These are phyloP conservation scores for Andrena chrysosceles DNA, from an alignment of 2,888 invertebrate species.

Conservation along the genomic window DNA sequence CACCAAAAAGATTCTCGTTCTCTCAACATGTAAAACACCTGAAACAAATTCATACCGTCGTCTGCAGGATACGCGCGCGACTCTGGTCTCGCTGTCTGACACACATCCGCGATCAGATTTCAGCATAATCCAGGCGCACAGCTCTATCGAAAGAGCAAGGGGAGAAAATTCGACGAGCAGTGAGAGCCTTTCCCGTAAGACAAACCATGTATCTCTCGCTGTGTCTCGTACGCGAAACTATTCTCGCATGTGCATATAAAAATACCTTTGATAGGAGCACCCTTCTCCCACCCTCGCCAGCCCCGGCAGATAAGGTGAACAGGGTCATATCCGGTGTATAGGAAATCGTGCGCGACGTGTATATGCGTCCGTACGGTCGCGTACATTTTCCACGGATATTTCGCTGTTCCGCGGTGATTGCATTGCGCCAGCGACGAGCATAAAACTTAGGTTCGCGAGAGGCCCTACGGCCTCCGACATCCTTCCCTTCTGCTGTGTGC, in stretches of 20 bases:
- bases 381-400: slow-evolving; percentile 64
- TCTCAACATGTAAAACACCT: background rate
- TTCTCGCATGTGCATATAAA: slow-evolving; percentile 46
- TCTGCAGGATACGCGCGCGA: background rate
- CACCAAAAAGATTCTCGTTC: background rate
- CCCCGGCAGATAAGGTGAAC: slow-evolving; percentile 58
- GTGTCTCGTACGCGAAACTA: background rate
- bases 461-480: background rate
- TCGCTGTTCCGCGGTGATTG: slow-evolving; percentile 72
- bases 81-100: background rate
- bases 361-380: slow-evolving; percentile 43
- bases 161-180: slow-evolving; percentile 33
- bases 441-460: slow-evolving; percentile 76
- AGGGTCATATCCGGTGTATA: slow-evolving; percentile 51
- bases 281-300: background rate
- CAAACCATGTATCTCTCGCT: slow-evolving; percentile 29
- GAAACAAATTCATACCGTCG: background rate
- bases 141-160: background rate
- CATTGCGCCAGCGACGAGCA: slow-evolving; percentile 63
- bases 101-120: slow-evolving; percentile 29
- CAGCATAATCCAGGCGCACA: slow-evolving; percentile 2
- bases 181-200: slow-evolving; percentile 25
- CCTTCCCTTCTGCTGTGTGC: background rate
- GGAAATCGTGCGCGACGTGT: slow-evolving; percentile 58
- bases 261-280: slow-evolving; percentile 47